A percentile compares a stretch with the other conserved stretches of the same genome.
These are phyloP conservation scores for Pedetes capensis DNA, from an alignment of 2,113 vertebrate species.

Conservation along the genomic window DNA sequence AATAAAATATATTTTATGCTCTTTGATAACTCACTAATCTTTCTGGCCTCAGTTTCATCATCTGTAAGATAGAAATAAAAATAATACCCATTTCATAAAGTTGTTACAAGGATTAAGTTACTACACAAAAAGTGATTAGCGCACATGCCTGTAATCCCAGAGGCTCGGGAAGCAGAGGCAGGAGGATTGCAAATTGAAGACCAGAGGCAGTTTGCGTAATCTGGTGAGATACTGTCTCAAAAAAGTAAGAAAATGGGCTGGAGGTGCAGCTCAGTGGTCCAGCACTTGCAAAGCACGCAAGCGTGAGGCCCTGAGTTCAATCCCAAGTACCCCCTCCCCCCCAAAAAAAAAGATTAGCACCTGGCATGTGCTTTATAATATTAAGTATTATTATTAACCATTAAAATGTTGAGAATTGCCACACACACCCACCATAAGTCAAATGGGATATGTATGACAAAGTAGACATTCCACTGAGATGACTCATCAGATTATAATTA, in stretches of 20 bases:
- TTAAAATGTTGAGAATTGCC: neutral
- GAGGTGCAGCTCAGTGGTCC: no score
- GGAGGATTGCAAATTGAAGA: no score
- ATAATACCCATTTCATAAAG: neutral
- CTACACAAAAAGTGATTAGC: neutral
- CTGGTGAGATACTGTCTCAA: no score
- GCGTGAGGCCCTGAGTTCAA: no score
- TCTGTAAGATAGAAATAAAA: neutral
- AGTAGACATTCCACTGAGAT: neutral
- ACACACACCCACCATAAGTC: neutral
- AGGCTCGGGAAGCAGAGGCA: no score
- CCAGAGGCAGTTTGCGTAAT: no score
- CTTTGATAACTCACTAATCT: neutral
- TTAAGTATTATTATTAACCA: neutral
- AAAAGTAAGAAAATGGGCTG: no score
- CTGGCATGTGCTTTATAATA: neutral
- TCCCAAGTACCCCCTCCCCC: no score
- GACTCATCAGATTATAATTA: constrained; percentile 19
- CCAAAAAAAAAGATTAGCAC: no score
- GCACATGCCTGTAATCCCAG: no score
- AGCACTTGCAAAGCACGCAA: no score
- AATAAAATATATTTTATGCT: neutral
- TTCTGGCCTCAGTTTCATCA: constrained; percentile 25
- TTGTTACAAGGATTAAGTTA: neutral
- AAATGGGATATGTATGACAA: neutral